Evolutionary conservation across 64 coral and sea anemone genomes (phyloP), one percentile per base, ranked within the genome.

Genomic region (Porites lutea): DNA sequence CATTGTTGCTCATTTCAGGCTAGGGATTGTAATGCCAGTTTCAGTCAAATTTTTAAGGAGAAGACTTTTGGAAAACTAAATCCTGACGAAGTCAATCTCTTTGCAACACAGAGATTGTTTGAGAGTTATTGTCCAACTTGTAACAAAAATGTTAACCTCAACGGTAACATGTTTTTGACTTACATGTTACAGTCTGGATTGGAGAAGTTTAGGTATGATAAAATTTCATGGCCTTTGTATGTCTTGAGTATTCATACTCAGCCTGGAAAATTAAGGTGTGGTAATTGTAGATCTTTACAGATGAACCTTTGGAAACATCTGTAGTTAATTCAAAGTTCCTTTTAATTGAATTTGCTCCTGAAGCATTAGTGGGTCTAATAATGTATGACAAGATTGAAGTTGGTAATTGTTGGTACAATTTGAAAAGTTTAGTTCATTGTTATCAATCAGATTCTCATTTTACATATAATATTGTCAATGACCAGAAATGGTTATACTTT

Each of bases 121-220:
- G 45, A 92, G 16, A 83, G 66, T 86, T 86, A 85, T 66, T 86
- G 90, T 92, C 50, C 16, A 48, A 74, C 71, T 44, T 86, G 90
- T 43, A 9, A 23, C 14, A 72, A 82, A 7, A 13, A 55, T 74
- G 67, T 91, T 6, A 74, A 44, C 82, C 76, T 82, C 8, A 92
- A 92, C 66, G 86, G 81, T 79, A 86, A 69, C 3, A 77, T 78
- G 74, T 23, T 92, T 77, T 77, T 92, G n/a, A 75, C 72, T 75
- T 75, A 86, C 71, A 44, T 60, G 67, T 19, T 65, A 82, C 59
- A n/a, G 50, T 23, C 71, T 75, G 79, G 55, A 37, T 64, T 91
- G 61, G 43, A 64, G 12, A 11, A 91, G 55, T 52, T 52, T 59
- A 37, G 79, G 20, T 65, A 83, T 52, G 37, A 76, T 21, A 64